A percentile compares a stretch with the other conserved stretches of the same genome.
Evolutionary conservation across 2,888 invertebrate species (phyloP).

Genomic region (Nudaria mundana): DNA sequence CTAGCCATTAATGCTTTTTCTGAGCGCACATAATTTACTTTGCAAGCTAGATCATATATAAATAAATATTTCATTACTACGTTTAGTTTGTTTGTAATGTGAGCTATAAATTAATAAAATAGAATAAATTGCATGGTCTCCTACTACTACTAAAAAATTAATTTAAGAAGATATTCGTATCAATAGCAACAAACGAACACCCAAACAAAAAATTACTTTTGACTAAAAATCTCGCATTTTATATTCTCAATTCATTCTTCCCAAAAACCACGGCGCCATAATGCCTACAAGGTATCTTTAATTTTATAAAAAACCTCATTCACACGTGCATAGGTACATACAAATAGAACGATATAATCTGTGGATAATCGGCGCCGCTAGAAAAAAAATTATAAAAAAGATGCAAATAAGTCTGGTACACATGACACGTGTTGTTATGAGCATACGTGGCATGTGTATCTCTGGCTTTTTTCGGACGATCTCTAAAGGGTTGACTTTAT

Average conservation of each 20-base stretch:
- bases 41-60: no score
- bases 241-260: slow-evolving; percentile 1
- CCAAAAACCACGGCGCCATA: slow-evolving; percentile 3
- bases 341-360: slow-evolving; percentile 40
- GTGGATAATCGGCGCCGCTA: slow-evolving; percentile 63
- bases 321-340: slow-evolving; percentile 31
- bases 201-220: background rate
- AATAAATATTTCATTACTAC: no score
- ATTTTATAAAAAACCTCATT: slow-evolving; percentile 29
- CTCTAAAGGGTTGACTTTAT: slow-evolving; percentile 30
- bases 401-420: slow-evolving; percentile 52
- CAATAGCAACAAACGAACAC: background rate
- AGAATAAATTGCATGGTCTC: no score
- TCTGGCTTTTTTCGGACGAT: slow-evolving; percentile 30
- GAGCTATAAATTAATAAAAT: no score
- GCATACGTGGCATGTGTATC: slow-evolving; percentile 54
- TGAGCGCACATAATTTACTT: no score
- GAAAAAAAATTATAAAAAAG: no score
- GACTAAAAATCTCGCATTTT: background rate
- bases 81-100: no score
- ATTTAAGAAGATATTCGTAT: no score
- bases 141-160: no score
- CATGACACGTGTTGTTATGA: slow-evolving; percentile 65
- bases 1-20: no score
- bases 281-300: slow-evolving; percentile 10